Base-by-base conservation (phyloP, 2,888 invertebrate genomes). In the Agriopis marginaria region DNA sequence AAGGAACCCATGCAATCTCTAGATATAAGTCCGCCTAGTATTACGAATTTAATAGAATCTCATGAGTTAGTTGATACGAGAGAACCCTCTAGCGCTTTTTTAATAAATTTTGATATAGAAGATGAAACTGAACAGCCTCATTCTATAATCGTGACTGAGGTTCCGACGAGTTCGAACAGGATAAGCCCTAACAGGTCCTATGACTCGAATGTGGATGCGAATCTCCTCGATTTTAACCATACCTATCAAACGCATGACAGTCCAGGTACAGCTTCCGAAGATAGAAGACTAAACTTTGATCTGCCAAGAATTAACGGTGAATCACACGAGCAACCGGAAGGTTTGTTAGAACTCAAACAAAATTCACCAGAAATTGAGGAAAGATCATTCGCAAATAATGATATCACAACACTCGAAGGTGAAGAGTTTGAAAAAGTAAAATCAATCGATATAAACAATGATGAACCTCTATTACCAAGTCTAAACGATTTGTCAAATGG, bases 51-150 rank as follows among this genome's bases (percentile, higher is more conserved):
- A 86, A 82, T 82, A 77, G 92, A 93, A 91, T 91, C 92, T 89
- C 89, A 88, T 64, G 76, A 77, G 67, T 75, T 86, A 79, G 79
- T 81, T 77, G 85, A 84, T 77, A 77, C 79, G 81, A 77, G 77
- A 69, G 85, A 82, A 81, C 82, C 86, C 49, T 77, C 82, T 63
- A 82, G 77, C 71, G 73, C 83, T 75, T 89, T 86, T 79, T 82
- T 89, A 73, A 86, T 89, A 12, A 88, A 90, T 78, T 84, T 89
- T 65, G 88, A 89, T 68, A 75, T 78, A 12, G 92, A 91, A 60
- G 92, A 93, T 72, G 93, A 92, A 75, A 91, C 85, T 32, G 93
- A 93, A 59, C 93, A 93, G 74, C 93, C 93, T 17, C 93, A 93
- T 77, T 93, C 93, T 47, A 92, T 93, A 17, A 93, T 93, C 8